Conservation (phyloP, 1,140 invertebrate species). For the Pomacea maculata region DNA sequence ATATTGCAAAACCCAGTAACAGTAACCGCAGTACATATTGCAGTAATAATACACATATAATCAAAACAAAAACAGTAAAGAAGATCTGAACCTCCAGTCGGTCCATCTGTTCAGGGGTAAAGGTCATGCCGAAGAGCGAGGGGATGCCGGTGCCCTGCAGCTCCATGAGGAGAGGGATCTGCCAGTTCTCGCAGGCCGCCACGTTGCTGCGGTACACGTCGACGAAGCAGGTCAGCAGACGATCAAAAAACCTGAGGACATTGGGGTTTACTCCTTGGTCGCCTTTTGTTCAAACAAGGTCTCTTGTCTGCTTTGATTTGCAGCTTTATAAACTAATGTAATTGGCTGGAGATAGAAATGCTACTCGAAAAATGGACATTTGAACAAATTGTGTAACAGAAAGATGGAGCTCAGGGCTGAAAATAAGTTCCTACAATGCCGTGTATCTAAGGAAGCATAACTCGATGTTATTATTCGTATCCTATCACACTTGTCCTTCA, state of each 20-base stretch:
- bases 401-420: too few relatives aligned
- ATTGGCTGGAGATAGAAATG: too few relatives aligned
- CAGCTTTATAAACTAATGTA: too few relatives aligned
- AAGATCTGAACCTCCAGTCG: constrained; percentile 11
- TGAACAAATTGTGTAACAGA: too few relatives aligned
- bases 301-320: too few relatives aligned
- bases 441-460: too few relatives aligned
- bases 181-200: constrained; percentile 24
- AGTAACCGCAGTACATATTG: neutral
- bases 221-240: constrained; percentile 15
- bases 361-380: too few relatives aligned
- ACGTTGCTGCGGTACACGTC: constrained; percentile 12
- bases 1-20: neutral
- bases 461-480: too few relatives aligned
- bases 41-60: neutral
- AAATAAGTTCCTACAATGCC: too few relatives aligned
- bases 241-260: constrained; percentile 19
- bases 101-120: constrained; percentile 19
- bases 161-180: constrained; percentile 27
- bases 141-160: constrained; percentile 24
- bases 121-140: constrained; percentile 25
- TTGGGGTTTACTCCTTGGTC: too few relatives aligned
- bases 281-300: too few relatives aligned
- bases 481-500: too few relatives aligned
- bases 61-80: neutral